These are phyloP conservation scores for Bombus difficillimus DNA, from an alignment of 1,140 invertebrate genomes.

Conservation along the genomic window DNA sequence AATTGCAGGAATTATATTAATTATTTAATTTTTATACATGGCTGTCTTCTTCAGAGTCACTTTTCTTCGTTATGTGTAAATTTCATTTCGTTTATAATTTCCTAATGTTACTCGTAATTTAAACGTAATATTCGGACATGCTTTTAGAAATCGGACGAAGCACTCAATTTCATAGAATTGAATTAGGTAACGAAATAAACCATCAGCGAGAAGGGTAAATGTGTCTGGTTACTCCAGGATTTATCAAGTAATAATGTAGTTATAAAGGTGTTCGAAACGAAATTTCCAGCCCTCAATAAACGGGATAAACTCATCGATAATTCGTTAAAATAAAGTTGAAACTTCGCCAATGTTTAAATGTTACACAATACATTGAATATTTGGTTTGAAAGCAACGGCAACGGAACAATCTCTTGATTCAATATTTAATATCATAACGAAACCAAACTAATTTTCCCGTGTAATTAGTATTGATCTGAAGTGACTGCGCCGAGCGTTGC, in stretches of 20 bases:
- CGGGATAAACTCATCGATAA: not conserved
- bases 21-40: no score
- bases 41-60: not conserved
- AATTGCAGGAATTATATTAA: no score
- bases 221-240: not conserved
- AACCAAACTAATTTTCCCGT: slow-evolving; percentile 24
- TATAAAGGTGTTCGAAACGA: not conserved
- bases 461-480: slow-evolving; percentile 28
- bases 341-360: not conserved
- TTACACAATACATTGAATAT: not conserved
- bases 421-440: slow-evolving; percentile 25
- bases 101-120: not conserved
- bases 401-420: slow-evolving; percentile 6
- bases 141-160: not conserved
- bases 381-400: slow-evolving; percentile 1
- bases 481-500: no score
- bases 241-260: not conserved
- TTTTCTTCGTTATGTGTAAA: not conserved
- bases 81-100: not conserved
- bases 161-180: not conserved
- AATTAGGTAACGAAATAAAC: not conserved
- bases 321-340: not conserved
- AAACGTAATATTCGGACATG: not conserved
- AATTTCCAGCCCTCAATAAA: not conserved
- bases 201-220: not conserved